Evolutionary conservation across 2,888 invertebrate species (phyloP), one percentile per base, ranked within the genome.

Genomic region (Eupithecia subumbrata): DNA sequence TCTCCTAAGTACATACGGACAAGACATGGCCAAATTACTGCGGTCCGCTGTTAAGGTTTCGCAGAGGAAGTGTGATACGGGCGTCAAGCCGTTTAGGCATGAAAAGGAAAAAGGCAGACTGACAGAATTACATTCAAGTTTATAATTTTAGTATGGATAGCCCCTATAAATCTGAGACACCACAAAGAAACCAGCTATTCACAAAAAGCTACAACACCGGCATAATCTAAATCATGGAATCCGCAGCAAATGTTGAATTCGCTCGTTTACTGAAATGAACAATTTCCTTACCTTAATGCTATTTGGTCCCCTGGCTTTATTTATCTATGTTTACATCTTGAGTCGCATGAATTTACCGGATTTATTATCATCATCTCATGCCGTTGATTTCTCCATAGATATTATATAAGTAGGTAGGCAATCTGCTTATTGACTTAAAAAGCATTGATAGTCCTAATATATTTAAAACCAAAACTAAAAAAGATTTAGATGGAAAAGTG

Each of bases 211-310:
- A 18, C 34, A 40, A 2, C 5, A 45, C 71, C 70, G 52, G 69
- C 30, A 74, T 71, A 78, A 78, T 78, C 76, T 78, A 78, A 78
- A 76, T 76, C 78, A 78, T 76, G 74, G 72, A 68, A 76, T 76
- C 74, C 74, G 67, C 45, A 72, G 67, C 72, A 67, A 64, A 69
- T 30, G 78, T 74, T 72, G 70, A 70, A 72, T 72, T 73, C 64
- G 70, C 76, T 63, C 76, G 72, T 76, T 78, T 73, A 71, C 74
- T 72, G 76, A 74, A 72, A 78, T 73, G 73, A 73, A 81, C 80
- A 81, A 81, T 81, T 81, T 81, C 81, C 81, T 78, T 78, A 78
- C 79, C 80, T 76, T 79, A 76, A 78, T 76, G 71, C 66, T 80
- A 69, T 80, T 80, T 74, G 70, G 72, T 70, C 71, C 72, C 73